These are phyloP conservation scores for Ophonus ardosiacus DNA, from an alignment of 2,888 invertebrate genomes.

Conservation along the genomic window DNA sequence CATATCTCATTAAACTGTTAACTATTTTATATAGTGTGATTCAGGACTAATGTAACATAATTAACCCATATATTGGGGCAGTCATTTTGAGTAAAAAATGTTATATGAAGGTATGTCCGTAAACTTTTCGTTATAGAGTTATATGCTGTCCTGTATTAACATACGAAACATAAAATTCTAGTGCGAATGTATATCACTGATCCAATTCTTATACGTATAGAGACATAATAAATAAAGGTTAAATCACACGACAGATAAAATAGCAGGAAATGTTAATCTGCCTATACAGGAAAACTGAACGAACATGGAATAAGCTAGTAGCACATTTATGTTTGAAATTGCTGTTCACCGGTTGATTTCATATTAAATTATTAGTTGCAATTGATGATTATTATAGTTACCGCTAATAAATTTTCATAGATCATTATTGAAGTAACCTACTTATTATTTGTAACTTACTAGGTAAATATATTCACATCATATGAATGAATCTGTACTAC, in stretches of 20 bases:
- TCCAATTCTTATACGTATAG: slow-evolving; percentile 12
- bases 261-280: slow-evolving; percentile 37
- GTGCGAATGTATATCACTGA: slow-evolving; percentile 1
- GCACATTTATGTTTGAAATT: slow-evolving; percentile 41
- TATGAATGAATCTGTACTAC: background rate
- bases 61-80: too few species aligned
- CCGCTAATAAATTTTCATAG: slow-evolving; percentile 36
- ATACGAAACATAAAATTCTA: too few species aligned
- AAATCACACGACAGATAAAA: slow-evolving; percentile 21
- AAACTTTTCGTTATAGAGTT: too few species aligned
- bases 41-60: too few species aligned
- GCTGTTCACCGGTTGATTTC: slow-evolving; percentile 32
- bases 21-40: too few species aligned
- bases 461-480: background rate
- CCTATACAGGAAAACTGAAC: slow-evolving; percentile 37
- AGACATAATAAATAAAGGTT: slow-evolving; percentile 34
- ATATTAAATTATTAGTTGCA: slow-evolving; percentile 20
- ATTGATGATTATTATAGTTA: slow-evolving; percentile 28
- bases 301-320: slow-evolving; percentile 7
- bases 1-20: too few species aligned
- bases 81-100: too few species aligned
- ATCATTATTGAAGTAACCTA: slow-evolving; percentile 42
- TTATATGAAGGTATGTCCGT: too few species aligned
- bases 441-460: slow-evolving; percentile 22
- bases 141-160: too few species aligned